Evolutionary conservation across 53 echinoderm and acorn worm genomes (phyloP), one percentile per base, ranked within the genome.

Genomic region (Antedon mediterranea): DNA sequence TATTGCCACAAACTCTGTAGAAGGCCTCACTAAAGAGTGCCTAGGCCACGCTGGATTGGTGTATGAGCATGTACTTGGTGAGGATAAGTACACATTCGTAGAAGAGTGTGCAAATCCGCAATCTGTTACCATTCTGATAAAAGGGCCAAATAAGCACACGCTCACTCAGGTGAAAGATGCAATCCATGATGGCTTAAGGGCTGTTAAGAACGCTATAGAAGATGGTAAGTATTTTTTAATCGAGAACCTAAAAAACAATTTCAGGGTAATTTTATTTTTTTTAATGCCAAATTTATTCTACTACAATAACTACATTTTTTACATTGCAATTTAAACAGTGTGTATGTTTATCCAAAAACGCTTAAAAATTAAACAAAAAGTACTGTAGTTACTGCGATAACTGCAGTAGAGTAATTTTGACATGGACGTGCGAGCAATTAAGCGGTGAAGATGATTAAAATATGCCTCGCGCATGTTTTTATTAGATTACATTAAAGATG

Each of bases 201-300:
- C 98, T 30, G 98, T 98, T 44, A 98, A 98, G 84, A 98, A 98
- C 82, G 98, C 98, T 37, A 98, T 98, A 28, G 98, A 98, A 31
- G 98, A 98, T 86, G 92, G 98, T 98, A 85, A 83, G 97, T 0
- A 0, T 26, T 0, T 37, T 13, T 32, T n/a, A n/a, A n/a, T n/a
- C n/a, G n/a, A n/a, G n/a, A n/a, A n/a, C n/a, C n/a, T n/a, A n/a
- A n/a, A n/a, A n/a, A n/a, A n/a, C n/a, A n/a, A n/a, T n/a, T n/a
- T n/a, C n/a, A n/a, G n/a, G n/a, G n/a, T n/a, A n/a, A n/a, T n/a
- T n/a, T n/a, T n/a, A n/a, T n/a, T n/a, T n/a, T n/a, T n/a, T n/a
- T n/a, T n/a, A n/a, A n/a, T n/a, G n/a, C n/a, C n/a, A n/a, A n/a
- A n/a, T n/a, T n/a, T n/a, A n/a, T n/a, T n/a, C n/a, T n/a, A n/a